These are phyloP conservation scores for Drosophila neocordata DNA, from an alignment of 1,140 invertebrate genomes.

Conservation along the genomic window DNA sequence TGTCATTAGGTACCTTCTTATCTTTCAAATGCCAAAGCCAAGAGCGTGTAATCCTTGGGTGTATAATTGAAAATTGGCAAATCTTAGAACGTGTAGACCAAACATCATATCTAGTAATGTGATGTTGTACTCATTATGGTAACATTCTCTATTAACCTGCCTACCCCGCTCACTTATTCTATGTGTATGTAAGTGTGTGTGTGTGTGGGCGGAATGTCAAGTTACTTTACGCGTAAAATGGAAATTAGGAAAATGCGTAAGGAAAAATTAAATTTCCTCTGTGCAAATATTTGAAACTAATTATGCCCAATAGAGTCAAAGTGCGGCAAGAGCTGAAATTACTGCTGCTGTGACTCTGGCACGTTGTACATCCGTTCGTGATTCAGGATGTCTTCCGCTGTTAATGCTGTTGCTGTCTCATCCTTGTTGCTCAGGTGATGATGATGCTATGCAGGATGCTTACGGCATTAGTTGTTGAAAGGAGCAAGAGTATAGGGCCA, in stretches of 20 bases:
- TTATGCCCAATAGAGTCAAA: slow-evolving; percentile 74
- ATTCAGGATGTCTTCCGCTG: slow-evolving; percentile 55
- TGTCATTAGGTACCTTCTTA: slow-evolving; percentile 30
- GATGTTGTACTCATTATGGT: slow-evolving; percentile 33
- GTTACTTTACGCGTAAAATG: slow-evolving; percentile 53
- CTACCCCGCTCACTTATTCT: background rate
- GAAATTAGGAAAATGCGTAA: slow-evolving; percentile 65
- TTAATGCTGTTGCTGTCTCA: slow-evolving; percentile 33
- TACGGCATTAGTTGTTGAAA: slow-evolving; percentile 21
- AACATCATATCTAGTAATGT: slow-evolving; percentile 12
- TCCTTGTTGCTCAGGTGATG: slow-evolving; percentile 31
- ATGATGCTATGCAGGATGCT: slow-evolving; percentile 23
- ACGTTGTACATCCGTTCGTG: slow-evolving; percentile 71
- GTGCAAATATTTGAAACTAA: slow-evolving; percentile 80
- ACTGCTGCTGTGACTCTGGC: slow-evolving; percentile 35
- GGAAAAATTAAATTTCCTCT: slow-evolving; percentile 73
- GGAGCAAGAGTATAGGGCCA: slow-evolving; percentile 27
- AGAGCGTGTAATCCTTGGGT: slow-evolving; percentile 28
- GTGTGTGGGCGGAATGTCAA: slow-evolving; percentile 34
- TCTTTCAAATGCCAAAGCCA: slow-evolving; percentile 38
- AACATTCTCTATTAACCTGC: slow-evolving; percentile 31
- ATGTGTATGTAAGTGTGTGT: background rate
- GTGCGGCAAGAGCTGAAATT: slow-evolving; percentile 24
- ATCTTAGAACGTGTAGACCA: slow-evolving; percentile 8
- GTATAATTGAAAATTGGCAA: slow-evolving; percentile 49